A percentile compares a stretch with the other conserved stretches of the same genome.
These are phyloP conservation scores for Platycheirus albimanus DNA, from an alignment of 2,888 invertebrate genomes.

Conservation along the genomic window DNA sequence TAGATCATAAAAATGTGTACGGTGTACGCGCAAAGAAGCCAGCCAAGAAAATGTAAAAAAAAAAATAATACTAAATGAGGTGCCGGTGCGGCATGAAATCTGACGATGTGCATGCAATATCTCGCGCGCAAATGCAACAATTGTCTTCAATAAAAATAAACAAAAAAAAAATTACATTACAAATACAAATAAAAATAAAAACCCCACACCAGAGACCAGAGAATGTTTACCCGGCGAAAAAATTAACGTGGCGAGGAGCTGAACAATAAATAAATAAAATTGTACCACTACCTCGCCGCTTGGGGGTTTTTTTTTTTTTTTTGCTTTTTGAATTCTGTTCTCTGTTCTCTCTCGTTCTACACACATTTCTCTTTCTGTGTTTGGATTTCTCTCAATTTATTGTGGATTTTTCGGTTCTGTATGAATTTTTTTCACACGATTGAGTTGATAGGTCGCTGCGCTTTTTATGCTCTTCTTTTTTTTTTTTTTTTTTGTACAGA, in stretches of 20 bases:
- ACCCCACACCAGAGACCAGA: background rate
- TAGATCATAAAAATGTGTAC: conserved; percentile 38
- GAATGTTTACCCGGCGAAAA: conserved; percentile 63
- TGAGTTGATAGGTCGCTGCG: conserved; percentile 55
- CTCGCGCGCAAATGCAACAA: conserved; percentile 66
- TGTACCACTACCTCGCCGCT: too few relatives aligned
- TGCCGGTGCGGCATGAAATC: conserved; percentile 54
- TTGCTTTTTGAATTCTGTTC: conserved; percentile 7
- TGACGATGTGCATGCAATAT: conserved; percentile 52
- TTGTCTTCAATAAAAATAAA: conserved; percentile 8
- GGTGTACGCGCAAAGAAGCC: conserved; percentile 27
- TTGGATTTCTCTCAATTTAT: conserved; percentile 46
- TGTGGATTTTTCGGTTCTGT: conserved; percentile 54
- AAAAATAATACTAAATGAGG: conserved; percentile 40
- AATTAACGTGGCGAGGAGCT: conserved; percentile 52
- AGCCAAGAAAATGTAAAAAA: conserved; percentile 5
- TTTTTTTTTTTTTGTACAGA: conserved; percentile 19
- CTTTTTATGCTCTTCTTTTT: too few relatives aligned
- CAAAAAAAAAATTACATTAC: conserved; percentile 34
- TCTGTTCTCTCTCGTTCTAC: conserved; percentile 41
- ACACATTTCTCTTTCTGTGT: conserved; percentile 25
- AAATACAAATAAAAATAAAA: conserved; percentile 30
- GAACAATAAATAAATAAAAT: too few relatives aligned
- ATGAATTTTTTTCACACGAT: conserved; percentile 69
- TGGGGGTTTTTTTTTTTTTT: conserved; percentile 33